These are phyloP conservation scores for Myoxocephalus aenaeus DNA, from an alignment of 2,797 vertebrate genomes.

Conservation along the genomic window DNA sequence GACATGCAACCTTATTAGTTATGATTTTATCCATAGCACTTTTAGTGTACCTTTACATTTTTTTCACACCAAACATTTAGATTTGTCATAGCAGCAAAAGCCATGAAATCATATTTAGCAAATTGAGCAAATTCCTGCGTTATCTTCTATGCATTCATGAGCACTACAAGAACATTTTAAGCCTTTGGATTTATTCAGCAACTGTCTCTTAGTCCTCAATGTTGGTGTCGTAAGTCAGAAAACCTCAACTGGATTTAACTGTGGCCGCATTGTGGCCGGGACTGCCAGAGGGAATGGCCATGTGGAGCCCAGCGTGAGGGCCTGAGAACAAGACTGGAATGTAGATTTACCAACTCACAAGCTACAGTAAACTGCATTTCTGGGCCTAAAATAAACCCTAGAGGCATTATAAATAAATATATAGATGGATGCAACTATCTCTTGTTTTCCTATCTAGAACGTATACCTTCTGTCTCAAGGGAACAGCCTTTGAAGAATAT, in stretches of 20 bases:
- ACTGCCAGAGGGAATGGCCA: conserved; percentile 49
- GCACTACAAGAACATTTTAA: neutral
- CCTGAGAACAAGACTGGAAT: conserved; percentile 83
- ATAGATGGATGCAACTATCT: conserved; percentile 62
- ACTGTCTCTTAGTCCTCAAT: neutral
- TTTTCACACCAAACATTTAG: neutral
- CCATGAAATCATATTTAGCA: neutral
- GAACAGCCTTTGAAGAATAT: conserved; percentile 63
- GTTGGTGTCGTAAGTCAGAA: neutral
- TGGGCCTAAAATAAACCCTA: conserved; percentile 65
- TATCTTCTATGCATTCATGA: neutral
- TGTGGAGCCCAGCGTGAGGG: conserved; percentile 59
- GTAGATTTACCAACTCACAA: conserved; percentile 60
- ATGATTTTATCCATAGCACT: neutral
- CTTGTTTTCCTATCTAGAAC: conserved; percentile 65
- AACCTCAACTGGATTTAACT: conserved; percentile 38
- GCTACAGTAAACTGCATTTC: conserved; percentile 47
- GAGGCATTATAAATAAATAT: conserved; percentile 71
- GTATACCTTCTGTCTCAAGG: conserved; percentile 72
- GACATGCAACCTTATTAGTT: neutral
- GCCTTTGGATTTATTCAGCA: neutral
- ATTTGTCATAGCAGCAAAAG: neutral
- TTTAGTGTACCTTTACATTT: neutral
- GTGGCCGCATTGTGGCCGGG: conserved; percentile 36
- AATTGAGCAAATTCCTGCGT: neutral